A percentile compares a stretch with the other conserved stretches of the same genome.
These are phyloP conservation scores for Torymus texanus DNA, from an alignment of 2,888 invertebrate species.

Conservation along the genomic window DNA sequence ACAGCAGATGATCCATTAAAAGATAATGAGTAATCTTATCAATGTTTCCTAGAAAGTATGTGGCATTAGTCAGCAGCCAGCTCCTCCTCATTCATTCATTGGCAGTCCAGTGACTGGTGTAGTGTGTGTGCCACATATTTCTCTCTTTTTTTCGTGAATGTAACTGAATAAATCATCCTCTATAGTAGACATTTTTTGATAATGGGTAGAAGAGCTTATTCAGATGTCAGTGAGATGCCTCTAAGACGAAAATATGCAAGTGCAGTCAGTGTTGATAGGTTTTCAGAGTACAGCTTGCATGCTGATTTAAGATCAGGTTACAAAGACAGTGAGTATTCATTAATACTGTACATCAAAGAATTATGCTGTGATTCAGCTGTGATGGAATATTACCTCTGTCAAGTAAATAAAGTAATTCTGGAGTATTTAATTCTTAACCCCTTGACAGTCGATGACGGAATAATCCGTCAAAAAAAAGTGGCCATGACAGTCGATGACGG, in stretches of 20 bases:
- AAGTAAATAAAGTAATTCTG: neutral
- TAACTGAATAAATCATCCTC: constrained; percentile 30
- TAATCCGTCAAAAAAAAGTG: no score
- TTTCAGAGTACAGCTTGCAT: constrained; percentile 67
- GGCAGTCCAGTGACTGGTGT: constrained; percentile 16
- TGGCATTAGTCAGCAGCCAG: constrained; percentile 49
- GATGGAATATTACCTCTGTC: neutral
- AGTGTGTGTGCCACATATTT: neutral
- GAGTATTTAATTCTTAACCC: neutral
- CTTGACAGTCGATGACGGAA: no score
- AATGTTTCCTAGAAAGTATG: constrained; percentile 39
- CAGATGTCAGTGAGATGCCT: constrained; percentile 55
- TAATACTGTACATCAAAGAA: neutral
- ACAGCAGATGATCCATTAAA: constrained; percentile 44
- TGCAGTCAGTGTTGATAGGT: constrained; percentile 67
- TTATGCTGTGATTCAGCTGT: neutral
- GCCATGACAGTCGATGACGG: no score
- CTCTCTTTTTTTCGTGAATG: neutral
- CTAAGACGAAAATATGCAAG: constrained; percentile 63
- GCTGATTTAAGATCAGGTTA: constrained; percentile 57
- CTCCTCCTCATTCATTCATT: constrained; percentile 27
- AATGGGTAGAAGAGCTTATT: constrained; percentile 38
- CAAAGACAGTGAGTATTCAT: constrained; percentile 61
- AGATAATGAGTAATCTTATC: constrained; percentile 57
- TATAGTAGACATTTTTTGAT: constrained; percentile 20